Conservation (phyloP, 2,888 invertebrate species). For the Sarcophaga rosellei region DNA sequence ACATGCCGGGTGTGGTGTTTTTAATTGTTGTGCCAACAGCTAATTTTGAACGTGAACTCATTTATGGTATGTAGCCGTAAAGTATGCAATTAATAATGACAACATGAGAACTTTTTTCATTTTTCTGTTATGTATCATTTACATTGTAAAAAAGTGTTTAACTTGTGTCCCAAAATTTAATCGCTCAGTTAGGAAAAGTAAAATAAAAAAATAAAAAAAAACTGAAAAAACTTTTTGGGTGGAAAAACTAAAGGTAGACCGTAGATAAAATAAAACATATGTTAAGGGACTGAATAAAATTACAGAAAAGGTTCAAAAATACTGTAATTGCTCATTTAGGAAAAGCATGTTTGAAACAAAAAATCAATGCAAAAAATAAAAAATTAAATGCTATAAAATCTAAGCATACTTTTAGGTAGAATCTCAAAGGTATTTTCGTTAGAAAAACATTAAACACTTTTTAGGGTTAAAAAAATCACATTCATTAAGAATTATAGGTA, state of each 20-base stretch:
- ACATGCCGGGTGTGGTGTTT: slow-evolving; percentile 86
- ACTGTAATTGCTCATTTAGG: slow-evolving; percentile 17
- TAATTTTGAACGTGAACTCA: slow-evolving; percentile 84
- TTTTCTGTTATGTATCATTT: neutral
- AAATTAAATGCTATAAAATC: neutral
- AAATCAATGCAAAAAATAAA: neutral
- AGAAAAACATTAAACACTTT: neutral
- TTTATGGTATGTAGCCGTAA: slow-evolving; percentile 76
- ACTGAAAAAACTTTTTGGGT: neutral
- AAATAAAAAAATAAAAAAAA: neutral
- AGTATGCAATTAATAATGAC: slow-evolving; percentile 31
- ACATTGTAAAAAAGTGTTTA: neutral
- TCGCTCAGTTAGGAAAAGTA: no score
- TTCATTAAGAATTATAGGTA: no score
- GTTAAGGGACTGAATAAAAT: no score
- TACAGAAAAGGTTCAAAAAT: neutral
- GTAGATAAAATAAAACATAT: no score
- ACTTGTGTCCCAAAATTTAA: no score
- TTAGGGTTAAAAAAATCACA: no score
- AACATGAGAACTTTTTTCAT: slow-evolving; percentile 25
- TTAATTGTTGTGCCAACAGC: slow-evolving; percentile 87
- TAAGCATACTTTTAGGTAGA: neutral
- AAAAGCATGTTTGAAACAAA: neutral
- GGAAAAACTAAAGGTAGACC: no score
- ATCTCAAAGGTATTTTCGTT: neutral